A percentile compares a stretch with the other conserved stretches of the same genome.
Evolutionary conservation across 2,113 vertebrate genomes (phyloP).

Genomic region (Acanthisitta chloris): DNA sequence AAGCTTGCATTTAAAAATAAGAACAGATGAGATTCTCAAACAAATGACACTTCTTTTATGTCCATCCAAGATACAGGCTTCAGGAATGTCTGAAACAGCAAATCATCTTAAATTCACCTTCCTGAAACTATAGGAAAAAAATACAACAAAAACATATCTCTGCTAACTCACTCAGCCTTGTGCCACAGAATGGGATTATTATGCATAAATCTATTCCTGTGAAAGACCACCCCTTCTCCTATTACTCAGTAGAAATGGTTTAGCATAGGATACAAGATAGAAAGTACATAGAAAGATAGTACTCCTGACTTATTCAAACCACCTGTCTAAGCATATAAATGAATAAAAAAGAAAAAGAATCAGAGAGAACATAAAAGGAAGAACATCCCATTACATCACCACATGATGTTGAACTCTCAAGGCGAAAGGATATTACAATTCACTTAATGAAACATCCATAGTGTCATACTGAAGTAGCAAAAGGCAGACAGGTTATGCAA

Average conservation of each 20-base stretch:
- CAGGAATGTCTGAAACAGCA: neutral
- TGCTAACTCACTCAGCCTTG: neutral
- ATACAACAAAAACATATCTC: neutral
- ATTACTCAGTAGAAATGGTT: conserved; percentile 3
- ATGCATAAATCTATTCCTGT: neutral
- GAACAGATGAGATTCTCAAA: neutral
- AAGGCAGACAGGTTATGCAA: conserved; percentile 30
- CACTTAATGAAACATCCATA: conserved; percentile 54
- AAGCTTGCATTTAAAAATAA: neutral
- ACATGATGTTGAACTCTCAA: conserved; percentile 37
- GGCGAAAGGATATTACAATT: conserved; percentile 10
- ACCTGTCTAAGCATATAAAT: conserved; percentile 28
- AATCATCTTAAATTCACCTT: neutral
- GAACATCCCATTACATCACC: conserved; percentile 53
- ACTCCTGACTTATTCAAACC: conserved; percentile 43
- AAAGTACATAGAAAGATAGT: neutral
- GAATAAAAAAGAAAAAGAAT: neutral
- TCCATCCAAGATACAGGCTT: neutral
- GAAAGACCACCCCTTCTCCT: neutral
- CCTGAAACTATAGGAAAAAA: neutral
- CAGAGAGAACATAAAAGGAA: conserved; percentile 17
- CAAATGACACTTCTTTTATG: neutral
- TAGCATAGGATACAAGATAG: neutral
- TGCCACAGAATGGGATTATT: neutral
- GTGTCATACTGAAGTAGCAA: conserved; percentile 12